Evolutionary conservation across 2,888 invertebrate species (phyloP), one percentile per base, ranked within the genome.

Genomic region (Vandiemenella viatica): DNA sequence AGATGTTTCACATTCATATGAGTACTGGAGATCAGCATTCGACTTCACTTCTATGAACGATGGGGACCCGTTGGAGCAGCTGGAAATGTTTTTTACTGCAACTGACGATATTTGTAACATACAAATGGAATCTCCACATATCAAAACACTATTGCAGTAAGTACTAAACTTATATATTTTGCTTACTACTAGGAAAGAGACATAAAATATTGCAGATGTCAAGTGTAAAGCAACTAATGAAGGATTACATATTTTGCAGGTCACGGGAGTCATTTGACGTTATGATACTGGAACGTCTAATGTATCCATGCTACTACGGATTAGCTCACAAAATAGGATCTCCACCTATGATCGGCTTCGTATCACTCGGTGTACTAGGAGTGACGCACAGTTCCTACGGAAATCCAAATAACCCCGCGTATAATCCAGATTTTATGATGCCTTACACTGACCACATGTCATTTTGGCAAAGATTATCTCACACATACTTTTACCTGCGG

Each of bases 221-320:
- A n/a, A n/a, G n/a, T n/a, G n/a, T n/a, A n/a, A n/a, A n/a, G n/a
- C n/a, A n/a, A n/a, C n/a, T n/a, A n/a, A n/a, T n/a, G n/a, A n/a
- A n/a, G n/a, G n/a, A n/a, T n/a, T n/a, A n/a, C n/a, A n/a, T n/a
- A 32, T 32, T 10, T 32, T 32, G 10, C 32, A 32, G 32, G 4
- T 32, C 32, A 3, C 10, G n/a, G 13, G 13, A 32, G 32, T 13
- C 66, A 49, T 77, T 76, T 54, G 77, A 77, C 59, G 57, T 75
- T 26, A 68, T 76, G 1, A 62, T 77, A 21, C 66, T 71, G 3
- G 77, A 78, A 60, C 67, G 69, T n/a, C 65, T 74, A 5, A 63
- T 58, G 19, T 40, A 40, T 15, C 40, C 10, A 40, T 16, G 17
- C 16, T 40, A n/a, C 5, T 40, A 40, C 18, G 40, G 40, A 10